A percentile compares a stretch with the other conserved stretches of the same genome.
Conservation (phyloP, 2,797 vertebrate genomes). For the Anguilla anguilla region DNA sequence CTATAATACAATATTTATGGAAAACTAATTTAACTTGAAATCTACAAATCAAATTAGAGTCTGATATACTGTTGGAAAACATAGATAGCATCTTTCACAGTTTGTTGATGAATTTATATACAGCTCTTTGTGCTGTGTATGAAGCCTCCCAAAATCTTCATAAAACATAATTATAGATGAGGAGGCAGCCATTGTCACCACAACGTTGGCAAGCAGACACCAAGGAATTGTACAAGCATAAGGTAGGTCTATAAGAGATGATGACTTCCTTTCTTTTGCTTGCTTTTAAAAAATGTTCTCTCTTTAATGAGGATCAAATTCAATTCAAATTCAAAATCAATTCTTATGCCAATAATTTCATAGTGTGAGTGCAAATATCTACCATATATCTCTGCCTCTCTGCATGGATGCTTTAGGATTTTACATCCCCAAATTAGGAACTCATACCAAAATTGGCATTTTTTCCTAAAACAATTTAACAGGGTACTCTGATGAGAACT, state of each 20-base stretch:
- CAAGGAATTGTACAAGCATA: background rate
- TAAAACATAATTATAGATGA: slow-evolving; percentile 1
- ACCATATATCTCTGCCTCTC: background rate
- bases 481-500: too few relatives aligned
- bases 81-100: background rate
- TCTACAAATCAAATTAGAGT: background rate
- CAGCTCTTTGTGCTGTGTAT: background rate
- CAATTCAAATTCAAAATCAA: too few relatives aligned
- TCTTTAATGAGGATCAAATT: background rate
- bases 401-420: background rate
- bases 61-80: background rate
- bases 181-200: slow-evolving; percentile 3
- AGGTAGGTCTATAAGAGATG: background rate
- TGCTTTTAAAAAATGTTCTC: background rate
- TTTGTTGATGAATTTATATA: background rate
- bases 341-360: background rate
- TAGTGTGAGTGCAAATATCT: background rate
- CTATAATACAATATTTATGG: background rate
- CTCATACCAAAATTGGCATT: too few relatives aligned
- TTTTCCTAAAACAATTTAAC: too few relatives aligned
- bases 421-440: background rate
- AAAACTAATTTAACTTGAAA: background rate
- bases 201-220: background rate
- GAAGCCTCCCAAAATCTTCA: background rate
- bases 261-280: background rate